Percentiles rank a stretch among this genome's conserved stretches.
Conservation (phyloP, 2,113 vertebrate species). For the Lophura nycthemera region DNA sequence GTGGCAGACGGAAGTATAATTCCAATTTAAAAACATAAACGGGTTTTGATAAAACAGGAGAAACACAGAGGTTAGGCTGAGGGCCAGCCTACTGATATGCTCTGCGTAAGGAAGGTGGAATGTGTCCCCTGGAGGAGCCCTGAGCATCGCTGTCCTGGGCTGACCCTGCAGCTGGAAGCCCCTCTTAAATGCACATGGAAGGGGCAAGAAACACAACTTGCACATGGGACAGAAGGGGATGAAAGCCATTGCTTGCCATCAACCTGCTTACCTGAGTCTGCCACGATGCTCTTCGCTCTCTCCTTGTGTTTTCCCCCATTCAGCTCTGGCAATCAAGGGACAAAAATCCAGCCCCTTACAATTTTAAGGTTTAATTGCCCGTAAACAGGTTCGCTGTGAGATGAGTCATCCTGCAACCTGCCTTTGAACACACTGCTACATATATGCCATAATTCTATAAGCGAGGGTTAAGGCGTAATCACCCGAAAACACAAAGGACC, state of each 20-base stretch:
- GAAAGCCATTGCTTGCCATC: background rate
- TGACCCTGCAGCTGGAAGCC: background rate
- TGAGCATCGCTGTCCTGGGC: background rate
- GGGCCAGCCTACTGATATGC: background rate
- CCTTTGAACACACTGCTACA: background rate
- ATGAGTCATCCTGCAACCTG: background rate
- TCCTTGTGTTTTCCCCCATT: background rate
- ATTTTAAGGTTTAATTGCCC: background rate
- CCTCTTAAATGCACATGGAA: background rate
- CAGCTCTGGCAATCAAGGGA: background rate
- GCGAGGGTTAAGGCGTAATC: background rate
- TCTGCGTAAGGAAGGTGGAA: rapidly evolving
- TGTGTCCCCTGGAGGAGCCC: background rate
- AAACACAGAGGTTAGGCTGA: background rate
- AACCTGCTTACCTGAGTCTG: background rate
- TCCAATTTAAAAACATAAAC: background rate
- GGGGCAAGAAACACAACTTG: background rate
- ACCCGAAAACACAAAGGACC: background rate
- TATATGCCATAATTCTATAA: background rate
- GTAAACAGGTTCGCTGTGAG: background rate
- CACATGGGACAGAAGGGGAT: rapidly evolving
- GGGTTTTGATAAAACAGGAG: background rate
- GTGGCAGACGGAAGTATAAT: background rate
- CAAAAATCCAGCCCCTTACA: background rate
- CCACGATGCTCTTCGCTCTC: rapidly evolving